These are phyloP conservation scores for Syrphus vitripennis DNA, from an alignment of 2,888 invertebrate species.

Conservation along the genomic window DNA sequence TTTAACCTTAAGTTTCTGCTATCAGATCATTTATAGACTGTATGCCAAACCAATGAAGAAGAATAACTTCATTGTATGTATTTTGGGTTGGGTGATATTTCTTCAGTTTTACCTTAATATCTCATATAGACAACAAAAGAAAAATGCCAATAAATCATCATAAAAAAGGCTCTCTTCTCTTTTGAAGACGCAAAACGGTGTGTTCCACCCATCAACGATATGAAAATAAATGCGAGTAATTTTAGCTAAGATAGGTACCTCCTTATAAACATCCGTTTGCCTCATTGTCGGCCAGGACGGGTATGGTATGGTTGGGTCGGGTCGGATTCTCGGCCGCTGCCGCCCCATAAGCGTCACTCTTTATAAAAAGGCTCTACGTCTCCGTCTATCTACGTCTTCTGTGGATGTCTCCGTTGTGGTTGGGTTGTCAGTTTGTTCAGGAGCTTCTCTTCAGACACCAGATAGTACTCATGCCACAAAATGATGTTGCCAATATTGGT, in stretches of 20 bases:
- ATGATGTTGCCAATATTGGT: conserved; percentile 59
- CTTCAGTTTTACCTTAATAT: conserved; percentile 37
- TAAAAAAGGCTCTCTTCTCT: conserved; percentile 48
- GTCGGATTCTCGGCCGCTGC: too few relatives aligned
- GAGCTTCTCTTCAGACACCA: not conserved
- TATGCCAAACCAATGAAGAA: conserved; percentile 49
- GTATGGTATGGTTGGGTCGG: too few relatives aligned
- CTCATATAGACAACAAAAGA: conserved; percentile 39
- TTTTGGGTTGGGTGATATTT: conserved; percentile 38
- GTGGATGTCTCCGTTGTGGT: conserved; percentile 1
- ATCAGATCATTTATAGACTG: conserved; percentile 4
- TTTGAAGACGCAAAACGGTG: conserved; percentile 36
- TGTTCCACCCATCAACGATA: conserved; percentile 60
- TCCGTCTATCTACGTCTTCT: too few relatives aligned
- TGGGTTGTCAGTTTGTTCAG: conserved; percentile 22
- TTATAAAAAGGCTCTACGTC: not conserved
- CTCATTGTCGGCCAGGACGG: conserved; percentile 58
- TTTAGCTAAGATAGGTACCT: conserved; percentile 58
- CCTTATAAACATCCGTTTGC: conserved; percentile 60
- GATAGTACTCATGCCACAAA: conserved; percentile 25
- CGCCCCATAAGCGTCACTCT: conserved; percentile 38
- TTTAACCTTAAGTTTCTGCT: not conserved
- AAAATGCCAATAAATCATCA: conserved; percentile 50
- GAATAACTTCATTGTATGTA: conserved; percentile 58
- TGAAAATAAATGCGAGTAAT: conserved; percentile 68